These are phyloP conservation scores for Tenodera sinensis DNA, from an alignment of 2,888 invertebrate species.

Conservation along the genomic window DNA sequence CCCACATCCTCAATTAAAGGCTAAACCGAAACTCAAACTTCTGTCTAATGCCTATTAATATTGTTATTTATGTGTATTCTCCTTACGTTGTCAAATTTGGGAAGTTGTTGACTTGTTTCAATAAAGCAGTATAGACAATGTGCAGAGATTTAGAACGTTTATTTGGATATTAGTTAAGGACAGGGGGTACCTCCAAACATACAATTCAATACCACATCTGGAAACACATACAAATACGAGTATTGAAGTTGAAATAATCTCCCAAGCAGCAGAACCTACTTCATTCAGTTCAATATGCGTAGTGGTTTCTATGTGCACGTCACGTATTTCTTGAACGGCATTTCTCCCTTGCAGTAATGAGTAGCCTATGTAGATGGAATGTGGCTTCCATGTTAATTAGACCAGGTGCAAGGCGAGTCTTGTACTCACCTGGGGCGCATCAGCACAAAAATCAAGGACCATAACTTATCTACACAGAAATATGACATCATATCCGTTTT, in stretches of 20 bases:
- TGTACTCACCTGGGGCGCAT: not conserved
- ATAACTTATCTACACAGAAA: not conserved
- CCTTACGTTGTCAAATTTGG: too few species aligned
- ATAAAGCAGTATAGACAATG: too few species aligned
- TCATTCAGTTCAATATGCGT: not conserved
- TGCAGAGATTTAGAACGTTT: too few species aligned
- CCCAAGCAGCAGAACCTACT: not conserved
- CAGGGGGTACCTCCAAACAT: too few species aligned
- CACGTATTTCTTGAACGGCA: not conserved
- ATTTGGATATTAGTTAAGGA: too few species aligned
- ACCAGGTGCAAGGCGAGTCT: not conserved
- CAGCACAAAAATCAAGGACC: not conserved
- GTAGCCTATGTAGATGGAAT: not conserved
- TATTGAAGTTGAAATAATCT: not conserved
- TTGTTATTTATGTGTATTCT: too few species aligned
- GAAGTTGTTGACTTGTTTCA: too few species aligned
- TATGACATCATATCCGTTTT: not conserved
- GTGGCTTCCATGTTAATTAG: not conserved
- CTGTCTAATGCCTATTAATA: too few species aligned
- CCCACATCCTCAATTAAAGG: too few species aligned
- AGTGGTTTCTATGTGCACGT: not conserved
- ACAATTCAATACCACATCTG: too few species aligned
- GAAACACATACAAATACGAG: not conserved
- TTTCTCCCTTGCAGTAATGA: not conserved
- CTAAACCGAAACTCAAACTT: too few species aligned